Evolutionary conservation across 2,797 vertebrate genomes (phyloP), one percentile per base, ranked within the genome.

Genomic region (Urophycis tenuis): DNA sequence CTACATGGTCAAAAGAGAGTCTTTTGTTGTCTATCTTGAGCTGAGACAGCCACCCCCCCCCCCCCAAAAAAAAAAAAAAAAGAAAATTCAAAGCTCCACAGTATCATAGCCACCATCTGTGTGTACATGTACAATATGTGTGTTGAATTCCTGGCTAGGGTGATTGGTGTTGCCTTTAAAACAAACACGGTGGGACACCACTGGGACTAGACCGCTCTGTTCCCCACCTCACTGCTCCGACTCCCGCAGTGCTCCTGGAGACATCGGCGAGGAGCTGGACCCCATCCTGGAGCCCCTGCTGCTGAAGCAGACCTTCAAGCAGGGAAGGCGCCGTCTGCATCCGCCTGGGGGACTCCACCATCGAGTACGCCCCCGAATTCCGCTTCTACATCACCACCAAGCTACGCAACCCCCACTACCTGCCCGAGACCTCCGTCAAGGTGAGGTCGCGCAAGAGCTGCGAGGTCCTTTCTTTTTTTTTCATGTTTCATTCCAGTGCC

Each of bases 311-410:
- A 95, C 93, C 3, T 97, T 97, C 87, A 97, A 97, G 86, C 95
- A 96, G 75, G 92, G 93, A 0, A 0, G 95, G 96, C 19, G 93
- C 92, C 25, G 75, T 90, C 0, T 96, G 94, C 75, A 95, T 98
- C 81, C 94, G 95, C 2, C 91, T 98, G 25, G 95, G 95, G 33
- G 95, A 96, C 79, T 90, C 94, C 9, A 94, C 92, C 53, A 92
- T 95, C 0, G 95, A 96, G 76, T 96, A 95, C 1, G 87, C 93
- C 11, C 93, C 93, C 0, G 93, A 96, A 84, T 97, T 98, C 81
- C 93, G 94, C 76, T 96, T 97, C 87, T 96, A 96, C 78, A 94
- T 97, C 80, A 97, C 96, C 7, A 95, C 96, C 39, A 97, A 96
- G 85, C 88, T 96, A 17, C 92, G 96, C 71, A 98, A 98, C 87